phyloP scores from a whole-genome alignment of 2,888 invertebrate genomes.

The Noctuana brunneofusca region DNA sequence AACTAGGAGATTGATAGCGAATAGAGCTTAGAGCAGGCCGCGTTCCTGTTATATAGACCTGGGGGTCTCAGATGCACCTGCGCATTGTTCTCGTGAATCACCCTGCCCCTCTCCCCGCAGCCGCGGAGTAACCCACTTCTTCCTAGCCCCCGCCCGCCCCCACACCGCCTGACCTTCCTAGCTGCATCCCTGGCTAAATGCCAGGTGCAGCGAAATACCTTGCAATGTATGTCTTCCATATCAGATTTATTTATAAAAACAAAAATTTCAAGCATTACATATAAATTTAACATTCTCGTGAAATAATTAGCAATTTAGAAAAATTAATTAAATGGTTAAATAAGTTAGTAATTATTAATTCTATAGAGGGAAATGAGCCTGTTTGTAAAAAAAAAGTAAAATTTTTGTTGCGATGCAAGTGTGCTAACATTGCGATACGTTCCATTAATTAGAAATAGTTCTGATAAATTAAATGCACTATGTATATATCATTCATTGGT shows the following conservation, averaged over 20 bases:
- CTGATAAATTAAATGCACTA: conserved; percentile 9
- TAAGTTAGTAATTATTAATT: not conserved
- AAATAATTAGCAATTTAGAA: too few relatives aligned
- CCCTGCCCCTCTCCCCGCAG: conserved; percentile 45
- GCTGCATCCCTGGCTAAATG: conserved; percentile 72
- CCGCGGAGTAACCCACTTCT: conserved; percentile 37
- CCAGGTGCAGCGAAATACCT: conserved; percentile 57
- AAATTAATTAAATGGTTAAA: not conserved
- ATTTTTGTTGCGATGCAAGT: not conserved
- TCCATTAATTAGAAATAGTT: conserved; percentile 18
- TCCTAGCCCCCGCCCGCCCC: conserved; percentile 40
- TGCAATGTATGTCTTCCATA: conserved; percentile 42
- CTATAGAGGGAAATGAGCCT: not conserved
- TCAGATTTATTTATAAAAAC: conserved; percentile 44
- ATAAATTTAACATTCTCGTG: not conserved
- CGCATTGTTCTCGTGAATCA: conserved; percentile 63
- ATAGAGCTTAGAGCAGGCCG: conserved; percentile 36
- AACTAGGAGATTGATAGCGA: conserved; percentile 27
- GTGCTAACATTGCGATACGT: not conserved
- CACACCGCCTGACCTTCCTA: conserved; percentile 59
- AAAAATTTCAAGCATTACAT: conserved; percentile 5
- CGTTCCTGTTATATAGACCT: conserved; percentile 37
- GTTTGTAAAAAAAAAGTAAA: not conserved
- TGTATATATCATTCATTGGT: conserved; percentile 34
- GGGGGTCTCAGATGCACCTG: conserved; percentile 67